Base-by-base conservation (phyloP, 2,797 vertebrate species). In the Sparidentex hasta region DNA sequence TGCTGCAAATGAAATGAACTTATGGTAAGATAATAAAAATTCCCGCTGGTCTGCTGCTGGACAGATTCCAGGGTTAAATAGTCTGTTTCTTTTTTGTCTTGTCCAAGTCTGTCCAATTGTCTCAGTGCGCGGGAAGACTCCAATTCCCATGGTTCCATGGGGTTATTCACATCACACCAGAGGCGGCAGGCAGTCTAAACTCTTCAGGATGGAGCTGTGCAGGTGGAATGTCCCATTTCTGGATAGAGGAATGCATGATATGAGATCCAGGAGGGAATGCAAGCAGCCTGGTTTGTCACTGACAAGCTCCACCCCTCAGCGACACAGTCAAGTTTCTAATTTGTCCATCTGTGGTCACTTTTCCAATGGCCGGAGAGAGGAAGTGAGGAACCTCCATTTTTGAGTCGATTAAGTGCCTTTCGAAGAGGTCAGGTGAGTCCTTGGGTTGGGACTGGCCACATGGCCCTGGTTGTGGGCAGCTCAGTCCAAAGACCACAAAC, bases 111-210 rank as follows among this genome's bases (percentile, higher is more conserved):
- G 91, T 95, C 92, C 84, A 93, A 84, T 91, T 89, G 92, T 94
- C 92, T 95, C 93, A 94, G 95, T 95, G 94, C 90, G 87, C 91
- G 89, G 94, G 93, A 94, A 95, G 94, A 95, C 92, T 94, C 91
- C 87, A 89, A 90, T 90, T 93, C 94, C 94, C 94, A 93, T 93
- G 92, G 70, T 85, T 94, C 90, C 90, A 93, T 92, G 94, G 94
- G 92, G 71, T 91, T 88, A 82, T 85, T 90, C 80, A 76, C 44
- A 8, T 90, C 85, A 88, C 89, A 86, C 84, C 85, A 91, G 85
- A 93, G 87, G 87, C 85, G 87, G 87, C 85, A 89, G 83, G 80
- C 88, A 86, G 88, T 89, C 87, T 77, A 78, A 85, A 83, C 74
- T 90, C 85, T 87, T 84, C 67, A 54, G 69, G 86, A 73, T 83